A percentile compares a stretch with the other conserved stretches of the same genome.
phyloP scores from a whole-genome alignment of 2,888 invertebrate genomes.

The Leptopilina myrica region DNA sequence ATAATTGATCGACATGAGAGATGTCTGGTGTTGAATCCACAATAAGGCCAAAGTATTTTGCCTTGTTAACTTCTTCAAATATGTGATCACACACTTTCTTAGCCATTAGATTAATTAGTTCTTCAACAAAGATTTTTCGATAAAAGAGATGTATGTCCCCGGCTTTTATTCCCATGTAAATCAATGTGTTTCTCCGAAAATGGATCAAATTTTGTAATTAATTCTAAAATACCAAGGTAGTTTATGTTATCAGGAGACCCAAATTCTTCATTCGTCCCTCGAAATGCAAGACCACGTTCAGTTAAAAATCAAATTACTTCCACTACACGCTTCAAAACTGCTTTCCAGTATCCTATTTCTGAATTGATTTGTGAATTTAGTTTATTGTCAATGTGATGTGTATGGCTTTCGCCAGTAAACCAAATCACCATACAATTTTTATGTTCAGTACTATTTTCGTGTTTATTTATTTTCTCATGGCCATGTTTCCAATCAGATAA shows the following conservation, averaged over 20 bases:
- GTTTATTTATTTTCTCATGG: not conserved
- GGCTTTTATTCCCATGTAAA: not conserved
- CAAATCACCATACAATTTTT: not conserved
- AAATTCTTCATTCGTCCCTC: slow-evolving; percentile 59
- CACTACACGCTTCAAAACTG: too few relatives aligned
- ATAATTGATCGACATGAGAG: too few relatives aligned
- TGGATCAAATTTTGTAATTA: slow-evolving; percentile 63
- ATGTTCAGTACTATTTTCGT: slow-evolving; percentile 15
- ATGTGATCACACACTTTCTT: too few relatives aligned
- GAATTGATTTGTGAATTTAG: slow-evolving; percentile 48
- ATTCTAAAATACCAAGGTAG: slow-evolving; percentile 61
- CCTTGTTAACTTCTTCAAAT: too few relatives aligned
- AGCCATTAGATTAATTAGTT: too few relatives aligned
- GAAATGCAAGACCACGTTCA: slow-evolving; percentile 58
- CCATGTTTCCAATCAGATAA: too few relatives aligned
- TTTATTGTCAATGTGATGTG: slow-evolving; percentile 46
- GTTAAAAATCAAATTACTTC: slow-evolving; percentile 57
- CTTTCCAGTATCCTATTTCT: slow-evolving; percentile 17
- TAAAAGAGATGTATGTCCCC: not conserved
- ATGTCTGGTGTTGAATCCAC: too few relatives aligned
- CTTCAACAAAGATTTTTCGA: slow-evolving; percentile 17
- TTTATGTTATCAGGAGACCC: slow-evolving; percentile 62
- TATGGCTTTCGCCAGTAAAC: slow-evolving; percentile 25
- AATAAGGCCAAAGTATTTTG: too few relatives aligned
- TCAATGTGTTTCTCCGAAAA: slow-evolving; percentile 49